Evolutionary conservation across 2,797 vertebrate genomes (phyloP), one percentile per base, ranked within the genome.

Genomic region (Hozukius guyotensis): DNA sequence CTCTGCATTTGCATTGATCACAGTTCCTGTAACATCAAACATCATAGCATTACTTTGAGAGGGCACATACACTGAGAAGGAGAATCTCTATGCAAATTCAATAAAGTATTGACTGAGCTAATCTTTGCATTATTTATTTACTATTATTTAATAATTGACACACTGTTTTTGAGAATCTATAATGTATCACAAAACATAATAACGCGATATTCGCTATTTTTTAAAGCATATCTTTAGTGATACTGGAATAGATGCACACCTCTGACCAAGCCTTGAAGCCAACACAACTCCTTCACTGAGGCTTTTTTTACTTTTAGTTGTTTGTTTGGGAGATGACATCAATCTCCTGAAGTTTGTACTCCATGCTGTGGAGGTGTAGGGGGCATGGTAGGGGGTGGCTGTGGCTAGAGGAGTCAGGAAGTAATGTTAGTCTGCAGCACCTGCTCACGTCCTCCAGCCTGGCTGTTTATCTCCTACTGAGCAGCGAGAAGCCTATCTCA

Each of bases 381-480:
- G 60, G 25, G 46, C 77, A 65, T 67, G 53, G 55, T 34, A 59
- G 73, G 65, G 81, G 83, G 63, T 57, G 64, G 66, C 60, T 70
- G 59, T 57, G 64, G 71, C 36, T 63, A n/a, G 32, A 52, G 52
- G 63, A 82, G 82, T 84, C n/a, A 24, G 82, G 67, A 84, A 88
- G 75, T 90, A 84, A 93, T 87, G 89, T 81, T 71, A 69, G 78
- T 60, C 82, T 83, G 61, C 61, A 80, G 81, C 78, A 88, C 70
- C 88, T 87, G 86, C 84, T 90, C 84, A 87, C 70, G 63, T 84
- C 61, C 75, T 85, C 27, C 24, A 83, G 69, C 72, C 38, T 70
- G 64, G 32, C 79, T 88, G 71, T 90, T 83, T 89, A 84, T 91
- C 87, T 88, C 82, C 78, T 56, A 34, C 84, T 78, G 85, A 86